Conservation (phyloP, 2,113 vertebrate genomes). For the Engystomops pustulosus region DNA sequence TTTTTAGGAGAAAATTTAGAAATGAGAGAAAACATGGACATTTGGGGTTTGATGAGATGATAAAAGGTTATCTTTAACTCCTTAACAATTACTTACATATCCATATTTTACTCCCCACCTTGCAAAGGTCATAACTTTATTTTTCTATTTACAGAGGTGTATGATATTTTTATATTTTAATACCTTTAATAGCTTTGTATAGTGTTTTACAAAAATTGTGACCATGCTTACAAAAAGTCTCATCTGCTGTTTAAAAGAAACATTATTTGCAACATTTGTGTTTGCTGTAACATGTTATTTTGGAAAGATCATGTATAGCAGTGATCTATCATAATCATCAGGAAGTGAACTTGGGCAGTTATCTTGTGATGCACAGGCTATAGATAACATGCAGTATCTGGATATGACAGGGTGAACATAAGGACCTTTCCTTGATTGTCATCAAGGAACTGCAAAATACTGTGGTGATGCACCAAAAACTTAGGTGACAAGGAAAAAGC, state of each 20-base stretch:
- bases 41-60: too few species aligned
- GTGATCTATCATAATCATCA: slow-evolving; percentile 8
- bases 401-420: slow-evolving; percentile 27
- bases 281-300: not conserved
- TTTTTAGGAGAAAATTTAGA: too few species aligned
- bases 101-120: too few species aligned
- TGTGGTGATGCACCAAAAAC: not conserved
- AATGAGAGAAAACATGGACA: too few species aligned
- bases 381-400: slow-evolving; percentile 44
- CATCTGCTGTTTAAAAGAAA: not conserved
- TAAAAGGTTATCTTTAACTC: too few species aligned
- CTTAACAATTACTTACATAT: too few species aligned
- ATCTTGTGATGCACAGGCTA: slow-evolving; percentile 46
- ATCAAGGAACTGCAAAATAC: slow-evolving; percentile 37
- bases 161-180: not conserved
- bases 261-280: not conserved
- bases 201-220: too few species aligned
- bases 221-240: too few species aligned
- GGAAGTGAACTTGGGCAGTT: slow-evolving; percentile 46
- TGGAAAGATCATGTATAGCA: not conserved
- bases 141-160: too few species aligned
- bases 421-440: slow-evolving; percentile 44
- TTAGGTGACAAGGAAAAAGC: not conserved
- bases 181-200: not conserved
- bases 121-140: too few species aligned